phyloP scores from a whole-genome alignment of 2,888 invertebrate genomes.

The Drosophila siamana region DNA sequence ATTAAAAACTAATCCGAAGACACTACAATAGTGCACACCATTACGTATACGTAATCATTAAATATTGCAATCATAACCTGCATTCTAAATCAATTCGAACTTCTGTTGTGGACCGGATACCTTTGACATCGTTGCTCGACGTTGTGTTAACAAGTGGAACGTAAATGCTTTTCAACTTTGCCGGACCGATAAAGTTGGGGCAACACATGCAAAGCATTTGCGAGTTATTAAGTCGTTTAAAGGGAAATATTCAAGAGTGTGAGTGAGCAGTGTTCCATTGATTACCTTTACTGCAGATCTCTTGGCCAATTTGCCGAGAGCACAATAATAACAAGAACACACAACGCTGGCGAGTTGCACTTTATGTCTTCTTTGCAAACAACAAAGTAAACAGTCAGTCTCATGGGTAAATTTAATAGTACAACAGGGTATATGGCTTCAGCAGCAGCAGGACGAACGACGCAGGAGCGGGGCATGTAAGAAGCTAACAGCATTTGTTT shows the following conservation, averaged over 20 bases:
- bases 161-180: constrained; percentile 49
- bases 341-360: constrained; percentile 48
- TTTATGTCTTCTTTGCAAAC: constrained; percentile 39
- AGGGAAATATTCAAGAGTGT: constrained; percentile 41
- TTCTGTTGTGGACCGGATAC: constrained; percentile 40
- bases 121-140: constrained; percentile 1
- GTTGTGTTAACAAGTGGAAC: no score
- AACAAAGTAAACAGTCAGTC: constrained; percentile 61
- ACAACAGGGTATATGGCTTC: constrained; percentile 44
- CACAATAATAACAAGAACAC: constrained; percentile 42
- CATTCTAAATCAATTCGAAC: constrained; percentile 35
- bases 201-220: constrained; percentile 25
- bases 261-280: constrained; percentile 62
- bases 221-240: constrained; percentile 67
- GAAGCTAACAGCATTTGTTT: constrained; percentile 65
- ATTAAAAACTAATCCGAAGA: neutral
- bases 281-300: constrained; percentile 60
- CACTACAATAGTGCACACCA: neutral
- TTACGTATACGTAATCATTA: neutral
- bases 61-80: neutral
- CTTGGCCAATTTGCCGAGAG: constrained; percentile 45
- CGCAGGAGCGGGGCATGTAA: neutral
- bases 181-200: constrained; percentile 35
- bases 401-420: constrained; percentile 67
- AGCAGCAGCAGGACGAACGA: neutral